These are phyloP conservation scores for Temnothorax unifasciatus DNA, from an alignment of 2,888 invertebrate species.

Conservation along the genomic window DNA sequence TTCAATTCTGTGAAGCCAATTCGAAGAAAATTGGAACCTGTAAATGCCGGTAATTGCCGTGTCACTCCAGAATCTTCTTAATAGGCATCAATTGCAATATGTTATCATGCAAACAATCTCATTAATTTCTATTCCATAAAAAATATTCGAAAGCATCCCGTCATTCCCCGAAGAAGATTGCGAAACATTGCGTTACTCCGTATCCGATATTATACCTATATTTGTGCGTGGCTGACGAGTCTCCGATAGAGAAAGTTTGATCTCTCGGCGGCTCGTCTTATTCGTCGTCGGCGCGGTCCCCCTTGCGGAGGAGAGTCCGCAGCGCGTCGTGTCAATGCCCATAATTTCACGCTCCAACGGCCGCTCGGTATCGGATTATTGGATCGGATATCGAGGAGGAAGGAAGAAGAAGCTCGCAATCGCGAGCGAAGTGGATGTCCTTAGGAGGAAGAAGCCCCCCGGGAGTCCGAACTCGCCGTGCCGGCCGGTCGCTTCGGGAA, in stretches of 20 bases:
- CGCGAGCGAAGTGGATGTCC: conserved; percentile 71
- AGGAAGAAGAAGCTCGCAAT: conserved; percentile 72
- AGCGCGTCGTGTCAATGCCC: conserved; percentile 77
- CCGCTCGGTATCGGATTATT: conserved; percentile 81
- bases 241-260: conserved; percentile 51
- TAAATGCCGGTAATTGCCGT: no score
- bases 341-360: conserved; percentile 82
- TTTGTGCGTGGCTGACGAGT: conserved; percentile 1
- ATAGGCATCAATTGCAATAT: no score
- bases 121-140: no score
- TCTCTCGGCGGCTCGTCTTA: conserved; percentile 52
- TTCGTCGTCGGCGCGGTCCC: conserved; percentile 49
- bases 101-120: no score
- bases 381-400: conserved; percentile 79
- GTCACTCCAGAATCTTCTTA: no score
- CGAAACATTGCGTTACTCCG: conserved; percentile 20
- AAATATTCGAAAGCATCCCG: neutral
- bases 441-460: conserved; percentile 69
- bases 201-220: neutral
- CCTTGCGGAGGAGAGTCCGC: conserved; percentile 71
- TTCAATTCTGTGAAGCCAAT: no score
- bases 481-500: conserved; percentile 51
- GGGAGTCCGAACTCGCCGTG: conserved; percentile 59
- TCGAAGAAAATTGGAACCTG: no score
- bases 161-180: conserved; percentile 1